These are phyloP conservation scores for Gymnopithys bicolor DNA, from an alignment of 2,797 vertebrate species.

Conservation along the genomic window DNA sequence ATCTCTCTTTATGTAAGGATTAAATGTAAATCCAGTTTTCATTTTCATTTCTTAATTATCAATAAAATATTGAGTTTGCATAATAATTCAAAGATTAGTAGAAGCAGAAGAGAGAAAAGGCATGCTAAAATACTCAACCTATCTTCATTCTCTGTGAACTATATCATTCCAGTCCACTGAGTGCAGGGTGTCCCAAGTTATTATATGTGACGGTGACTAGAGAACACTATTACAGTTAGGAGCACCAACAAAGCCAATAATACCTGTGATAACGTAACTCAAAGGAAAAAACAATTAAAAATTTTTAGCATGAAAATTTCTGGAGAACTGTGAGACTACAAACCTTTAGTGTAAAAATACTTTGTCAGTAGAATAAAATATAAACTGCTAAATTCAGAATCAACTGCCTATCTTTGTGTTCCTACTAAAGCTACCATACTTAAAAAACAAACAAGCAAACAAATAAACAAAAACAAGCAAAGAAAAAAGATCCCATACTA, in stretches of 20 bases:
- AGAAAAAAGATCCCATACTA: neutral
- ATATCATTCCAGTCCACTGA: neutral
- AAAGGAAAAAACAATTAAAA: neutral
- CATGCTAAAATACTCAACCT: neutral
- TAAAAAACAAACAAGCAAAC: too few relatives aligned
- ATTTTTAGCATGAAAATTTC: neutral
- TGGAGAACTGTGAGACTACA: neutral
- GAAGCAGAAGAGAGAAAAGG: neutral
- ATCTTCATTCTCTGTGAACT: neutral
- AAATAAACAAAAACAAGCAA: too few relatives aligned
- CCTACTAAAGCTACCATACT: too few relatives aligned
- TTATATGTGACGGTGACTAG: neutral
- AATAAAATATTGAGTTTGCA: conserved; percentile 15
- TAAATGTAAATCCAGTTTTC: conserved; percentile 41
- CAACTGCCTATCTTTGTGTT: neutral
- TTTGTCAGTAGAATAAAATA: neutral
- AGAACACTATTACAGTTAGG: neutral
- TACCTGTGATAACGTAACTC: neutral
- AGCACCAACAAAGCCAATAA: neutral
- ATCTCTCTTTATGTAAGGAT: conserved; percentile 10
- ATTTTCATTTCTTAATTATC: conserved; percentile 6
- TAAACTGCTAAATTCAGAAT: neutral
- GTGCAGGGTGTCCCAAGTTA: neutral
- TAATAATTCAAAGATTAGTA: conserved; percentile 29
- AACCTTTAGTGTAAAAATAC: neutral